These are phyloP conservation scores for Murina feae DNA, from an alignment of 2,113 vertebrate genomes.

Conservation along the genomic window DNA sequence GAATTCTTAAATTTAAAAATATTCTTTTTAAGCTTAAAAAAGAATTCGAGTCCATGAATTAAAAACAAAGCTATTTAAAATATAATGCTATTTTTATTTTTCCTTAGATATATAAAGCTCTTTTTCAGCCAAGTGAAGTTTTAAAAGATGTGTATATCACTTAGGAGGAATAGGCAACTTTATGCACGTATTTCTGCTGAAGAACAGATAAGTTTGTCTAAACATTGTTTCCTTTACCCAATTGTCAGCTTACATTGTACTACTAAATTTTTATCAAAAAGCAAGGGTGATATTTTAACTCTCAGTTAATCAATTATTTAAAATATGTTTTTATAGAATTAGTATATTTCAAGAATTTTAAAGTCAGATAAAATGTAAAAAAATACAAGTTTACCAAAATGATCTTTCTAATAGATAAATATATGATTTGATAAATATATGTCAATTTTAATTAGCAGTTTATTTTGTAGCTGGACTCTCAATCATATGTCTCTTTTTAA, in stretches of 20 bases:
- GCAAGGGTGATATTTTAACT: background rate
- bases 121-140: background rate
- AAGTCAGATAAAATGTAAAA: slow-evolving; percentile 3
- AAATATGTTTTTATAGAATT: background rate
- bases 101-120: background rate
- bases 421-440: background rate
- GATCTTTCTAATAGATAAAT: background rate
- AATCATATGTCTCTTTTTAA: background rate
- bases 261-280: background rate
- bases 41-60: background rate
- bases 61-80: background rate
- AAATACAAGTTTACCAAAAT: background rate
- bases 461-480: background rate
- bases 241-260: background rate
- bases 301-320: background rate
- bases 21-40: background rate
- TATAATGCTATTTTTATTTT: background rate
- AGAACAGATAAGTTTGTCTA: background rate
- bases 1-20: background rate
- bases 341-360: background rate
- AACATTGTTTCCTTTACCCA: slow-evolving; percentile 15
- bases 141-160: background rate
- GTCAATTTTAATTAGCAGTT: background rate
- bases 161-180: background rate
- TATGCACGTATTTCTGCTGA: background rate